phyloP scores from a whole-genome alignment of 2,797 vertebrate species.

The Etheostoma nigrum region DNA sequence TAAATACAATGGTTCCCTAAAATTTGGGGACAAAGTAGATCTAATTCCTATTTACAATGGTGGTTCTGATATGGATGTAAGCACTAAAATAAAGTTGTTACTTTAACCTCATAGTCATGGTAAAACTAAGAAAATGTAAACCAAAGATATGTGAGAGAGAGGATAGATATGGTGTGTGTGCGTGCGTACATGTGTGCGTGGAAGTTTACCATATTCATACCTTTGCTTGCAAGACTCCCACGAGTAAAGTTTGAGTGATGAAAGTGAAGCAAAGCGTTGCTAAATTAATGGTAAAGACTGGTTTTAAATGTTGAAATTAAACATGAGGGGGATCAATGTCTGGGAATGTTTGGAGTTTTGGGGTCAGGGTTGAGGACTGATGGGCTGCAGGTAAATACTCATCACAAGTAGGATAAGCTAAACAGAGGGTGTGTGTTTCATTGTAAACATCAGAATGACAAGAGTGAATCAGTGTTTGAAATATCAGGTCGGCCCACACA shows the following conservation, averaged over 20 bases:
- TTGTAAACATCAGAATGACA: slow-evolving; percentile 32
- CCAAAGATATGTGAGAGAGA: not conserved
- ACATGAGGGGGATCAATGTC: too few species aligned
- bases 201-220: not conserved
- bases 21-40: not conserved
- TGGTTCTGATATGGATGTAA: not conserved
- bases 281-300: too few species aligned
- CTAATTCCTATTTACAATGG: not conserved
- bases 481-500: slow-evolving; percentile 25
- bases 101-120: not conserved
- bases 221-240: not conserved
- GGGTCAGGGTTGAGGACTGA: not conserved
- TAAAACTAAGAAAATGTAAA: not conserved
- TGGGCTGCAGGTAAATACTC: not conserved
- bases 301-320: too few species aligned
- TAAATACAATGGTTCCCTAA: not conserved
- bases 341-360: not conserved
- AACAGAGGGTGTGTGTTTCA: slow-evolving; percentile 14
- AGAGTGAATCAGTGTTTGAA: slow-evolving; percentile 41
- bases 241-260: not conserved
- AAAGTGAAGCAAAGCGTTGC: not conserved
- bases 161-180: not conserved
- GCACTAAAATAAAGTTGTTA: not conserved
- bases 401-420: not conserved
- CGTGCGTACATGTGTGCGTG: too few species aligned